phyloP scores from a whole-genome alignment of 2,888 invertebrate species.

The Drosophila prostipennis region DNA sequence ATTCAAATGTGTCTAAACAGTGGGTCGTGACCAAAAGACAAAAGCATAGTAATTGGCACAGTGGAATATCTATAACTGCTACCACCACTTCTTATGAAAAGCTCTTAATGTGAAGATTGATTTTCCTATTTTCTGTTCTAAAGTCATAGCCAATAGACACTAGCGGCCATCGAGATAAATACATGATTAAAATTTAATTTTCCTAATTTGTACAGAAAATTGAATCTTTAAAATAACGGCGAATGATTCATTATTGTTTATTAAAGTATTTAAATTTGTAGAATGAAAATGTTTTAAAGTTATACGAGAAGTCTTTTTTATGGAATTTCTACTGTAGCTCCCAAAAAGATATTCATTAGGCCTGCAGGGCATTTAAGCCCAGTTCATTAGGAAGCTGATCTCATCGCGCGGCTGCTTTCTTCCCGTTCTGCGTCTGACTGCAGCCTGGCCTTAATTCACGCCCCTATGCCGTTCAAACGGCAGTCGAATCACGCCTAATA shows the following conservation, averaged over 20 bases:
- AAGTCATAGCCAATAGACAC: too few relatives aligned
- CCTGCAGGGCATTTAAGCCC: constrained; percentile 4
- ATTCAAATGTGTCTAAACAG: too few relatives aligned
- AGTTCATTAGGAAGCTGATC: constrained; percentile 31
- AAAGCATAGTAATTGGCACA: too few relatives aligned
- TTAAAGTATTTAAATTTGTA: too few relatives aligned
- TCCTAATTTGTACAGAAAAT: too few relatives aligned
- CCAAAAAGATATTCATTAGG: background rate
- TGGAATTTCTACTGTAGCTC: background rate
- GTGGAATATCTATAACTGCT: background rate
- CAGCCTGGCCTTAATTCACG: constrained; percentile 70
- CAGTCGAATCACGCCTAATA: constrained; percentile 64
- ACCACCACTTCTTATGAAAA: too few relatives aligned
- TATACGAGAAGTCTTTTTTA: background rate
- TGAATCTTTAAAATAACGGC: too few relatives aligned
- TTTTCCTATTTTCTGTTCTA: too few relatives aligned
- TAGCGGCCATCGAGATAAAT: too few relatives aligned
- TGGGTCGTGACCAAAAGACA: background rate
- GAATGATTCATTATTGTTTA: too few relatives aligned
- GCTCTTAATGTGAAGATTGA: too few relatives aligned
- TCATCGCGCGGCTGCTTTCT: constrained; percentile 38
- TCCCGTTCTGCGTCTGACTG: constrained; percentile 48
- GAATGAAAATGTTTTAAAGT: background rate
- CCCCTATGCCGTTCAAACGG: constrained; percentile 59
- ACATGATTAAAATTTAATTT: too few relatives aligned